phyloP scores from a whole-genome alignment of 1,140 invertebrate genomes.

The Cydia pomonella region DNA sequence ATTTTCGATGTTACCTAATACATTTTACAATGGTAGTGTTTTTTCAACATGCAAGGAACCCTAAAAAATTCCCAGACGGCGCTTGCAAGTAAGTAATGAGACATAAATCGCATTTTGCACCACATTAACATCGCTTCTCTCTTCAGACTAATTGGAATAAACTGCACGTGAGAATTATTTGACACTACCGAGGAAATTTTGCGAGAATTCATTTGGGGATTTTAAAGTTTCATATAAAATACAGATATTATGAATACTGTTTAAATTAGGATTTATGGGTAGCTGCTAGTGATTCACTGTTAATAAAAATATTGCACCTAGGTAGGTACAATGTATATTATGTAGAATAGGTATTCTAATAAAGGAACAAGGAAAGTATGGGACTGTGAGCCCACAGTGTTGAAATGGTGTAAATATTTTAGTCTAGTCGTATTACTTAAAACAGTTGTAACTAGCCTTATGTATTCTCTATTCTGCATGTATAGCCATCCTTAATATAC shows the following conservation, averaged over 20 bases:
- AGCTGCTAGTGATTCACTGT: too few relatives aligned
- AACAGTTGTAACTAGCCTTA: too few relatives aligned
- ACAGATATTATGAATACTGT: neutral
- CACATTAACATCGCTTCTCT: neutral
- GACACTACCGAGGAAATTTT: neutral
- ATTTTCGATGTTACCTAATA: neutral
- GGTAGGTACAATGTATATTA: too few relatives aligned
- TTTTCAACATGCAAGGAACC: neutral
- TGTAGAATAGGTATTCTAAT: too few relatives aligned
- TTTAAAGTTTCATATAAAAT: neutral
- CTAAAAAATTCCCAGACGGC: slow-evolving; percentile 31
- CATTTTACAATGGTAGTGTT: neutral
- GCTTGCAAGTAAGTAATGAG: slow-evolving; percentile 4
- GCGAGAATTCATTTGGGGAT: neutral
- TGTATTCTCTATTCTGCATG: too few relatives aligned
- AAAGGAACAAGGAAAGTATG: too few relatives aligned
- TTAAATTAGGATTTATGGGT: neutral
- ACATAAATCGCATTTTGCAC: slow-evolving; percentile 5
- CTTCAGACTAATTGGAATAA: slow-evolving; percentile 23
- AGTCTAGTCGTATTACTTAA: too few relatives aligned
- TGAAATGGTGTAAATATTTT: too few relatives aligned
- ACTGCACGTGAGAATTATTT: slow-evolving; percentile 22
- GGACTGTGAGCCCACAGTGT: too few relatives aligned
- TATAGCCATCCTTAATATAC: too few relatives aligned
- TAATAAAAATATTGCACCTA: too few relatives aligned